Percentiles rank a stretch among this genome's conserved stretches.
These are phyloP conservation scores for Apaloderma vittatum DNA, from an alignment of 2,113 vertebrate genomes.

Conservation along the genomic window DNA sequence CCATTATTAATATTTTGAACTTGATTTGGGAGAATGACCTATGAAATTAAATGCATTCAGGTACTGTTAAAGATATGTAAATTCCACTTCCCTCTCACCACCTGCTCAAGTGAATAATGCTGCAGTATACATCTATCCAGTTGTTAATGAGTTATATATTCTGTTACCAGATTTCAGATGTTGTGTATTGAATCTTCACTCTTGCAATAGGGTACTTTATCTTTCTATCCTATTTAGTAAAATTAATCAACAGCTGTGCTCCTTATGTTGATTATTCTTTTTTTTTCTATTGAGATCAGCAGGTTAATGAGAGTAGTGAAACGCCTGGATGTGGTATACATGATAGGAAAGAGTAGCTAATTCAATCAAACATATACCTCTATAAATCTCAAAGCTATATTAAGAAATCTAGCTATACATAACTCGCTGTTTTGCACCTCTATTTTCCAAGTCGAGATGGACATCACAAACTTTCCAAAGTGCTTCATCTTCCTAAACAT, in stretches of 20 bases:
- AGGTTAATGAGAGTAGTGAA: constrained; percentile 74
- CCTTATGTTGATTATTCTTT: constrained; percentile 60
- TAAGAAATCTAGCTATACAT: constrained; percentile 56
- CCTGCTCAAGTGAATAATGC: constrained; percentile 3
- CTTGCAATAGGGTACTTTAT: constrained; percentile 65
- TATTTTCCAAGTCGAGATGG: background rate
- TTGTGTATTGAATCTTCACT: constrained; percentile 53
- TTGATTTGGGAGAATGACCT: constrained; percentile 83
- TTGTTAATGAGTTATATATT: constrained; percentile 60
- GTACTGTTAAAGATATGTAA: constrained; percentile 57
- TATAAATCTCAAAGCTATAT: constrained; percentile 56
- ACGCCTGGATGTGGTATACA: constrained; percentile 6
- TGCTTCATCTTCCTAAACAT: background rate
- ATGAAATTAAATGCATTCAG: constrained; percentile 71
- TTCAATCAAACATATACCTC: constrained; percentile 40
- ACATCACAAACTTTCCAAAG: background rate
- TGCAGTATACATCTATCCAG: background rate
- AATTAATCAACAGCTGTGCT: constrained; percentile 79
- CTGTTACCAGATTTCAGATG: constrained; percentile 64
- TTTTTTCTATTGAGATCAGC: background rate
- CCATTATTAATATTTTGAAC: constrained; percentile 92
- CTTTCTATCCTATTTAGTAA: constrained; percentile 66
- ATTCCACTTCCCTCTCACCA: constrained; percentile 19
- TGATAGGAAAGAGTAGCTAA: constrained; percentile 38
- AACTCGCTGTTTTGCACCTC: constrained; percentile 40